Percentiles rank a stretch among this genome's conserved stretches.
These are phyloP conservation scores for Tapirus indicus DNA, from an alignment of 2,797 vertebrate genomes.

Conservation along the genomic window DNA sequence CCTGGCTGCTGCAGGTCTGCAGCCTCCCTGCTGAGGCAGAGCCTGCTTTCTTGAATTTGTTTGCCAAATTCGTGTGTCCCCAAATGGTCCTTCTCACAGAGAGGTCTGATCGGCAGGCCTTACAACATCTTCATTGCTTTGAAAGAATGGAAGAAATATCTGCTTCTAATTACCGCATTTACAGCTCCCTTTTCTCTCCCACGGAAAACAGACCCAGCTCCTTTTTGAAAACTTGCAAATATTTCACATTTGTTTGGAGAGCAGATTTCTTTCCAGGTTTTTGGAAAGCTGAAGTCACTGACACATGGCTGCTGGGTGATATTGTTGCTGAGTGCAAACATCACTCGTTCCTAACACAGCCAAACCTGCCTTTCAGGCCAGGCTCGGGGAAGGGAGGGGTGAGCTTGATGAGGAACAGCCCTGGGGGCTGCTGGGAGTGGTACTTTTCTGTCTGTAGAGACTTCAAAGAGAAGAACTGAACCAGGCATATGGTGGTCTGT, in stretches of 20 bases:
- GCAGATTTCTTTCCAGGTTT: conserved; percentile 56
- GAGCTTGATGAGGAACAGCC: background rate
- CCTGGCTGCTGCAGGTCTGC: background rate
- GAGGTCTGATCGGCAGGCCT: conserved; percentile 9
- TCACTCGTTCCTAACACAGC: background rate
- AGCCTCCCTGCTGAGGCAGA: conserved; percentile 24
- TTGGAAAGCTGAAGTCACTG: conserved; percentile 26
- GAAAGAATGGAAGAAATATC: background rate
- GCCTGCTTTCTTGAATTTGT: conserved; percentile 48
- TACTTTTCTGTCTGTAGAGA: background rate
- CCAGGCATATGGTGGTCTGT: background rate
- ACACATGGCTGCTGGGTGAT: conserved; percentile 31
- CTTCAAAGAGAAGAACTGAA: background rate
- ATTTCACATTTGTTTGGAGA: conserved; percentile 58
- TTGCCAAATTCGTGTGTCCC: conserved; percentile 54
- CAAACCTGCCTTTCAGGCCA: background rate
- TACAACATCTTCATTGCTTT: conserved; percentile 35
- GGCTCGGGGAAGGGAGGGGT: background rate
- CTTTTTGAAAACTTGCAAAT: conserved; percentile 51
- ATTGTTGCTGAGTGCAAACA: background rate
- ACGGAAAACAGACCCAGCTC: conserved; percentile 35
- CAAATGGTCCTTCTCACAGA: conserved; percentile 55
- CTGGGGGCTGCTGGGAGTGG: background rate
- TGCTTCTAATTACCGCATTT: conserved; percentile 37
- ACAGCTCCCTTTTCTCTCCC: conserved; percentile 2